Percentiles rank a stretch among this genome's conserved stretches.
phyloP scores from a whole-genome alignment of 2,797 vertebrate genomes.

The Poecilia gillii region DNA sequence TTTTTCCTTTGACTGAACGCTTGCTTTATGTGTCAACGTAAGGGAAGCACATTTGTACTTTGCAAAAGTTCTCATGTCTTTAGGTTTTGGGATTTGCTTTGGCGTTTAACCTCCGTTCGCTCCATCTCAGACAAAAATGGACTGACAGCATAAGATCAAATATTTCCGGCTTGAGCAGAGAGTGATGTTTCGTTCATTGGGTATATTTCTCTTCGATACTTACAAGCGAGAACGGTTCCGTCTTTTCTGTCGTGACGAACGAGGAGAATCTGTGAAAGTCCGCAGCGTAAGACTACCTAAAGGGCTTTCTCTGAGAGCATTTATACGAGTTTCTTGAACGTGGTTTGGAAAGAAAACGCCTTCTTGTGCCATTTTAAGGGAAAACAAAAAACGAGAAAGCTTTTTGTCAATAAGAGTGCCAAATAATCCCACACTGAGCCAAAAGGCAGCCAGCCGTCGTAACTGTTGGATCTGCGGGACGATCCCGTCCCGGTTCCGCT shows the following conservation, averaged over 20 bases:
- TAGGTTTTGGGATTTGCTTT: slow-evolving; percentile 54
- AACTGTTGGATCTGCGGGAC: slow-evolving; percentile 60
- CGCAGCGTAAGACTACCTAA: slow-evolving; percentile 67
- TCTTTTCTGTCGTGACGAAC: slow-evolving; percentile 60
- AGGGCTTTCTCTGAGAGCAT: slow-evolving; percentile 76
- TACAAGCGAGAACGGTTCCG: slow-evolving; percentile 48
- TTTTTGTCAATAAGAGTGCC: slow-evolving; percentile 77
- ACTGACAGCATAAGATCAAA: slow-evolving; percentile 82
- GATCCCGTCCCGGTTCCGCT: slow-evolving; percentile 64
- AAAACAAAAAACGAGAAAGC: slow-evolving; percentile 59
- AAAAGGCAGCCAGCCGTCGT: slow-evolving; percentile 79
- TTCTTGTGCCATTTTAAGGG: slow-evolving; percentile 70
- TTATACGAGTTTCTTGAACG: slow-evolving; percentile 65
- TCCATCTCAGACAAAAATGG: slow-evolving; percentile 78
- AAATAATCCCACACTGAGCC: slow-evolving; percentile 81
- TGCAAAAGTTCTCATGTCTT: slow-evolving; percentile 63
- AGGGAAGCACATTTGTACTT: slow-evolving; percentile 72
- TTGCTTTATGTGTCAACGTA: slow-evolving; percentile 69
- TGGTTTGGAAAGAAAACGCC: slow-evolving; percentile 63
- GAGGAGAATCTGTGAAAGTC: slow-evolving; percentile 73
- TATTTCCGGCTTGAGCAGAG: slow-evolving; percentile 59
- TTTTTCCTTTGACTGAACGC: slow-evolving; percentile 65
- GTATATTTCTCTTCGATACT: slow-evolving; percentile 64
- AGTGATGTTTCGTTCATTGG: slow-evolving; percentile 73
- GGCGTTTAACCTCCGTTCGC: slow-evolving; percentile 64